Evolutionary conservation across 2,113 vertebrate genomes (phyloP).

Genomic region (Thunnus maccoyii): DNA sequence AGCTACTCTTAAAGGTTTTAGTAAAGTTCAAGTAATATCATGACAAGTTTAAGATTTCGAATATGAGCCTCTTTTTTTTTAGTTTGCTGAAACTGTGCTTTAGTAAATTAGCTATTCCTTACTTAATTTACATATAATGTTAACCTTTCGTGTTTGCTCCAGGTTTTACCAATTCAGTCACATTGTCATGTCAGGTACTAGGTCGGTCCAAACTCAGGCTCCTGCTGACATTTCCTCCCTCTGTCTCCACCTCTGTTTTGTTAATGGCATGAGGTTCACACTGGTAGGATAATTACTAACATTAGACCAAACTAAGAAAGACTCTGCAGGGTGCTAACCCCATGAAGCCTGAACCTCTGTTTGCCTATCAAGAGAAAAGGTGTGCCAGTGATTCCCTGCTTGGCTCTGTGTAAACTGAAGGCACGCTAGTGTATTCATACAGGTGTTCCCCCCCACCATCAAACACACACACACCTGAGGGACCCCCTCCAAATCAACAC

Average conservation of each 20-base stretch:
- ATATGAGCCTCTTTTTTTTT: constrained; percentile 9
- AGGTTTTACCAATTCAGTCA: constrained; percentile 36
- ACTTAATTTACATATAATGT: constrained; percentile 26
- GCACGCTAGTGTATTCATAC: constrained; percentile 62
- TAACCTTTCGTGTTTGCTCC: neutral
- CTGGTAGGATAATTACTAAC: constrained; percentile 83
- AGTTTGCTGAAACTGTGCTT: constrained; percentile 13
- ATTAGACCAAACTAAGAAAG: constrained; percentile 79
- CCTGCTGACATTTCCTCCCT: constrained; percentile 63
- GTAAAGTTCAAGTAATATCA: constrained; percentile 10
- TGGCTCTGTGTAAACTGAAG: constrained; percentile 62
- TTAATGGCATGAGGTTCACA: constrained; percentile 75
- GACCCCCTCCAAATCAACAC: constrained; percentile 74
- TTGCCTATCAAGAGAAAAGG: constrained; percentile 73
- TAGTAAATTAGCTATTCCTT: constrained; percentile 7
- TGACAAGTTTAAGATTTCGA: neutral
- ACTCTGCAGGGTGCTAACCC: constrained; percentile 76
- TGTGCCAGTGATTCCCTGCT: constrained; percentile 60
- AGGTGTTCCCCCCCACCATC: constrained; percentile 57
- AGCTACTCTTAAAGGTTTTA: neutral
- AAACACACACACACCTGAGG: constrained; percentile 72
- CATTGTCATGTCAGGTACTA: constrained; percentile 39
- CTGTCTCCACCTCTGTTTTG: constrained; percentile 74
- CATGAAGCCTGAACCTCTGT: constrained; percentile 68
- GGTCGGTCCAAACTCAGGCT: constrained; percentile 35